Evolutionary conservation across 1,140 invertebrate species (phyloP).

Genomic region (Lutraria rhynchaena): DNA sequence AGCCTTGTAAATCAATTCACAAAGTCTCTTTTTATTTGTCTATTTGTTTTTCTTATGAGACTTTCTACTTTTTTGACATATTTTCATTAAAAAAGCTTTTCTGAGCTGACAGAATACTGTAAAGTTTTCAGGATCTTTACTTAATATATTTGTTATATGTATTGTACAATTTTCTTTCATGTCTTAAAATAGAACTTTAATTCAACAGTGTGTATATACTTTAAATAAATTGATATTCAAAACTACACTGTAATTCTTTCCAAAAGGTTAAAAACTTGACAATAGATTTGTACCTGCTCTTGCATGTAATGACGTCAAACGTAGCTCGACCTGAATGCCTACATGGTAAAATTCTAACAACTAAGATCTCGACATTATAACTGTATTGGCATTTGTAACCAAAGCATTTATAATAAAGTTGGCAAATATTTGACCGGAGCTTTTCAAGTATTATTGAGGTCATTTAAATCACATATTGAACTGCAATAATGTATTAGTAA

Average conservation of each 20-base stretch:
- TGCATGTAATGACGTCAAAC: slow-evolving; percentile 31
- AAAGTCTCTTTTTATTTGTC: too few relatives aligned
- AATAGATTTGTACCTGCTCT: slow-evolving; percentile 15
- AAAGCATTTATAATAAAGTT: neutral
- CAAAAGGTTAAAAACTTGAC: neutral
- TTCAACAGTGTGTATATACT: neutral
- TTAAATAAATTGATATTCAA: slow-evolving; percentile 16
- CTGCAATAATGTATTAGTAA: neutral
- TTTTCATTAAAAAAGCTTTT: too few relatives aligned
- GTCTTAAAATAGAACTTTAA: slow-evolving; percentile 15
- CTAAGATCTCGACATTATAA: neutral
- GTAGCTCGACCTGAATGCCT: neutral
- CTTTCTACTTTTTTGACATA: too few relatives aligned
- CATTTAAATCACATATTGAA: neutral
- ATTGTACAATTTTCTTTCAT: too few relatives aligned
- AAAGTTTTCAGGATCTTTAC: too few relatives aligned
- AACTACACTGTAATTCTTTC: neutral
- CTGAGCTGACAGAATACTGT: too few relatives aligned
- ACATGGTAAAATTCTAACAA: too few relatives aligned
- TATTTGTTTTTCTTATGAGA: too few relatives aligned
- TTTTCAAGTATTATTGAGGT: neutral
- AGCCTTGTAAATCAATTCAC: too few relatives aligned
- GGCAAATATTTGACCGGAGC: slow-evolving; percentile 6
- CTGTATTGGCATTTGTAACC: slow-evolving; percentile 5
- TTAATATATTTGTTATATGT: too few relatives aligned